These are phyloP conservation scores for Adelognathus sp. DNA, from an alignment of 2,888 invertebrate species.

Conservation along the genomic window DNA sequence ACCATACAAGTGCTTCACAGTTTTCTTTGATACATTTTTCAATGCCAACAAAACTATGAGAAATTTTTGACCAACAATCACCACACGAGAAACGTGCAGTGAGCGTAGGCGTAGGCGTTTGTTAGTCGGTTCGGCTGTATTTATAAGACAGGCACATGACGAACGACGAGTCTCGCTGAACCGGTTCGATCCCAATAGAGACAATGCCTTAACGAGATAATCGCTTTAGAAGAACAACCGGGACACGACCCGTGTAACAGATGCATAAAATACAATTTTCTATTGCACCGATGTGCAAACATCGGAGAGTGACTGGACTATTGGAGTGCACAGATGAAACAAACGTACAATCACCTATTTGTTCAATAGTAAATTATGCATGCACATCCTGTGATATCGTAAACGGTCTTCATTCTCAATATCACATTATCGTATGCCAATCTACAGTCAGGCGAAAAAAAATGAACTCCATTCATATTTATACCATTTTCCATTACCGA, in stretches of 20 bases:
- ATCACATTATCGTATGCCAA: not conserved
- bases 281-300: not conserved
- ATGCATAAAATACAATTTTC: constrained; percentile 39
- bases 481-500: too few relatives aligned
- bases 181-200: constrained; percentile 71
- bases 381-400: not conserved
- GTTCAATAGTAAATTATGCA: not conserved
- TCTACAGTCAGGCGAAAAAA: too few relatives aligned
- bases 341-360: not conserved
- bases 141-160: constrained; percentile 12
- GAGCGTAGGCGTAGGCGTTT: not conserved
- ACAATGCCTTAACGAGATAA: constrained; percentile 77
- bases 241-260: constrained; percentile 52
- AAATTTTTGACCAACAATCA: not conserved
- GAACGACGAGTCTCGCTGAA: constrained; percentile 49
- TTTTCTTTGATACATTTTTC: not conserved
- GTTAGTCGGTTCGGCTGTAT: constrained; percentile 4
- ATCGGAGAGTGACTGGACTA: not conserved
- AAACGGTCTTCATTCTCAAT: not conserved
- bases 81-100: not conserved
- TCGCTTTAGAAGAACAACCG: constrained; percentile 73
- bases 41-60: not conserved
- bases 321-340: not conserved
- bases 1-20: too few relatives aligned
- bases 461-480: too few relatives aligned